These are phyloP conservation scores for Poeciliopsis turneri DNA, from an alignment of 2,797 vertebrate species.

Conservation along the genomic window DNA sequence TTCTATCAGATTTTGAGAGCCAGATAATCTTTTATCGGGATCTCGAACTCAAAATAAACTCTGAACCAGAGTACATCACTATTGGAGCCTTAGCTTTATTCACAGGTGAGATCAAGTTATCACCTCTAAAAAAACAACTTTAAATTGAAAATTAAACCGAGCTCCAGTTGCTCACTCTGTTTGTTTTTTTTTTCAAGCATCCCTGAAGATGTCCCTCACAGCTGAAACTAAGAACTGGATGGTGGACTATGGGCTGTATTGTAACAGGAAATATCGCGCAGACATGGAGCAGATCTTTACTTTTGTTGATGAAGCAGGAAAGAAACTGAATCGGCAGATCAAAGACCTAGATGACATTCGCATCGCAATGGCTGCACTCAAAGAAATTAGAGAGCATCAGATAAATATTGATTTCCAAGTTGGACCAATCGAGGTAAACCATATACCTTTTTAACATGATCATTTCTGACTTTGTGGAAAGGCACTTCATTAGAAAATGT, in stretches of 20 bases:
- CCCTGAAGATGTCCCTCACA: slow-evolving; percentile 90
- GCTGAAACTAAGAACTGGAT: slow-evolving; percentile 93
- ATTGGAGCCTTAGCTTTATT: slow-evolving; percentile 90
- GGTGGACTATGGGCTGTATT: slow-evolving; percentile 85
- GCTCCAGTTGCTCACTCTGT: slow-evolving; percentile 1
- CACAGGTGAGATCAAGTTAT: slow-evolving; percentile 80
- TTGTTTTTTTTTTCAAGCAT: slow-evolving; percentile 72
- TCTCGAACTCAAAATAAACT: slow-evolving; percentile 87
- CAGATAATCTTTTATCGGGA: slow-evolving; percentile 90
- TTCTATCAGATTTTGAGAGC: slow-evolving; percentile 91
- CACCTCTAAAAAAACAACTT: not conserved
- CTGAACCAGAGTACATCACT: slow-evolving; percentile 90
- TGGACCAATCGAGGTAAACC: slow-evolving; percentile 90
- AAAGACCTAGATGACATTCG: slow-evolving; percentile 95
- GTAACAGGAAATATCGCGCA: slow-evolving; percentile 88
- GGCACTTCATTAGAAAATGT: not conserved
- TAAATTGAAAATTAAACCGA: not conserved
- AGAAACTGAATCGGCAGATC: slow-evolving; percentile 89
- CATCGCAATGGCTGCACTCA: slow-evolving; percentile 90
- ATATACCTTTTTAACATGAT: not conserved
- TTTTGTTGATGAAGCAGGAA: slow-evolving; percentile 89
- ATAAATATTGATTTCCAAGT: slow-evolving; percentile 90
- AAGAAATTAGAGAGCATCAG: slow-evolving; percentile 91
- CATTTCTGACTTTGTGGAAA: not conserved
- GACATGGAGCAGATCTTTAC: slow-evolving; percentile 92